A percentile compares a stretch with the other conserved stretches of the same genome.
Evolutionary conservation across 1,140 invertebrate genomes (phyloP).

Genomic region (Papilio dardanus): DNA sequence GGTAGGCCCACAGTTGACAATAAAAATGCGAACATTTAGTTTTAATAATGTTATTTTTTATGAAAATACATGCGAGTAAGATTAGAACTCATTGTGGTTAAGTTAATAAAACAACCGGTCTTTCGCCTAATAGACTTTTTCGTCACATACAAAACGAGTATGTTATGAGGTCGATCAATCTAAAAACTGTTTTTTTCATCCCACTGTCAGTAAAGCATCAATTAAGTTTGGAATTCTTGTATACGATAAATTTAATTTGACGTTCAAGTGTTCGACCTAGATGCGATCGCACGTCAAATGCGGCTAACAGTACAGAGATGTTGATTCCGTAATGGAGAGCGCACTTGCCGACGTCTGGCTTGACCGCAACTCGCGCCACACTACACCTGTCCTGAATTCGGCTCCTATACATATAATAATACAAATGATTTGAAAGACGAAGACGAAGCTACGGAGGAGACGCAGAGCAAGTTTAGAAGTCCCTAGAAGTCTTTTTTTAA

Average conservation of each 20-base stretch:
- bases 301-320: constrained; percentile 74
- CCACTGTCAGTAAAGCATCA: constrained; percentile 38
- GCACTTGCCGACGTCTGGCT: constrained; percentile 65
- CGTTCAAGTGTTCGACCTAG: constrained; percentile 71
- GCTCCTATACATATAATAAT: constrained; percentile 4
- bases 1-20: too few species aligned
- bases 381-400: constrained; percentile 51
- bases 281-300: constrained; percentile 71
- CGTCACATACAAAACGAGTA: neutral
- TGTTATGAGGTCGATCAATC: constrained; percentile 2
- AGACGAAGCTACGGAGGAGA: too few species aligned
- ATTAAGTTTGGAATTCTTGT: constrained; percentile 63
- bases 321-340: constrained; percentile 66
- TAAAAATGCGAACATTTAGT: neutral
- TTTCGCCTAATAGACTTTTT: neutral
- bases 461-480: too few species aligned
- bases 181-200: neutral
- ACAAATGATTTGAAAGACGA: too few species aligned
- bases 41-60: too few species aligned
- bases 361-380: constrained; percentile 68
- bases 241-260: constrained; percentile 73
- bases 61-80: neutral
- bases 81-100: neutral
- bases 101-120: neutral
- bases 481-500: too few species aligned